A percentile compares a stretch with the other conserved stretches of the same genome.
Conservation (phyloP, 1,140 invertebrate species). For the Vollenhovia emeryi region DNA sequence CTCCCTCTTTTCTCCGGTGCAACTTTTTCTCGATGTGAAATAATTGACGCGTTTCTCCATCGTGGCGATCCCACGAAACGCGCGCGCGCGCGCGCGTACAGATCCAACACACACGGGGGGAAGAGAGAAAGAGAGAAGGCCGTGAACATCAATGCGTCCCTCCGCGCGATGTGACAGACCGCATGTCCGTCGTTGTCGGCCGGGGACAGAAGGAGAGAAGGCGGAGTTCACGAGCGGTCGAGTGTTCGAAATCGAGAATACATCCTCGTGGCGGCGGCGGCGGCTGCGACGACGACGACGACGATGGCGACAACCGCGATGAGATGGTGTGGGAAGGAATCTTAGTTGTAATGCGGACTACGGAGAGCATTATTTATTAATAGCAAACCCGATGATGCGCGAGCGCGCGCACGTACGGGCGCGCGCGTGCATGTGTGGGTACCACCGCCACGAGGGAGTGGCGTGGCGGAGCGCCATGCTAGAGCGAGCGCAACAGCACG, state of each 20-base stretch:
- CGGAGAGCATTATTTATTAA: slow-evolving; percentile 73
- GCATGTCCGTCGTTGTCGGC: slow-evolving; percentile 26
- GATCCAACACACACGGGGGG: not conserved
- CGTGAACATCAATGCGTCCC: slow-evolving; percentile 21
- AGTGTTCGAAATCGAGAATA: slow-evolving; percentile 43
- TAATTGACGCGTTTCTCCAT: slow-evolving; percentile 52
- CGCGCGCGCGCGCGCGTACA: not conserved
- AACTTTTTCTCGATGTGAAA: slow-evolving; percentile 44
- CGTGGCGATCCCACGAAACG: slow-evolving; percentile 30
- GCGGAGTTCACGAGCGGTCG: slow-evolving; percentile 42
- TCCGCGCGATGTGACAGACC: slow-evolving; percentile 34
- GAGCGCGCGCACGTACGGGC: not conserved
- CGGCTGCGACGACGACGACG: not conserved
- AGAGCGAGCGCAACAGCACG: slow-evolving; percentile 71
- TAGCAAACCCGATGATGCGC: slow-evolving; percentile 64
- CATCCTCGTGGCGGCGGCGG: slow-evolving; percentile 13
- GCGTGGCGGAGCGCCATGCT: slow-evolving; percentile 66
- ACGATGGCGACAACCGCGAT: no score
- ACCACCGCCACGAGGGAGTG: slow-evolving; percentile 64
- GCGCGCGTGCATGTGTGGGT: not conserved
- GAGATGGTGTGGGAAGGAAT: slow-evolving; percentile 23
- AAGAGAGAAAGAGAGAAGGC: not conserved
- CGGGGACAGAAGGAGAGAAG: slow-evolving; percentile 4
- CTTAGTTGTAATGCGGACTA: slow-evolving; percentile 72
- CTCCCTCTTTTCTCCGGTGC: not conserved